Percentiles rank a stretch among this genome's conserved stretches.
Conservation (phyloP, 2,888 invertebrate genomes). For the Molorchus minor region DNA sequence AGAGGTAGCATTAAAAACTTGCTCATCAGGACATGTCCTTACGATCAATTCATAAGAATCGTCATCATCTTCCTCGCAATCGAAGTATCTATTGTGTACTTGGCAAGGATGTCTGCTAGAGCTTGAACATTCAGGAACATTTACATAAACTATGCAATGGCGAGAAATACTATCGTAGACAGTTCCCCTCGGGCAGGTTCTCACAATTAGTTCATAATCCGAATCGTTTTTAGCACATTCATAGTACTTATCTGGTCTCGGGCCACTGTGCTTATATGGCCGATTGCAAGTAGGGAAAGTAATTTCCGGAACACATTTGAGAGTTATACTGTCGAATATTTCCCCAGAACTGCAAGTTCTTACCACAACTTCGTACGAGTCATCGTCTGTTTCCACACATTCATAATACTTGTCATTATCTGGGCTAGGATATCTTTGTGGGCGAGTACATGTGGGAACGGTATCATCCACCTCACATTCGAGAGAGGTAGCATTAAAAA, state of each 20-base stretch:
- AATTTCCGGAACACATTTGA: background rate
- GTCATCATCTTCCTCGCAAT: slow-evolving; percentile 24
- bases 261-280: no score
- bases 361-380: background rate
- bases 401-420: slow-evolving; percentile 11
- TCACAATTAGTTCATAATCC: no score
- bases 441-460: no score
- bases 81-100: slow-evolving; percentile 9
- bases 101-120: slow-evolving; percentile 11
- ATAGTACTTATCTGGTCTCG: no score
- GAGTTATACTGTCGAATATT: background rate
- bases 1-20: slow-evolving; percentile 15
- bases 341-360: background rate
- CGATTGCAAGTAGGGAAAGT: no score
- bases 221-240: no score
- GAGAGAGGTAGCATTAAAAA: slow-evolving; percentile 8
- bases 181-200: no score
- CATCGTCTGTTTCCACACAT: background rate
- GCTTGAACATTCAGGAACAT: no score
- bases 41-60: slow-evolving; percentile 29
- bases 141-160: no score
- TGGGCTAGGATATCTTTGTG: no score
- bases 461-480: background rate
- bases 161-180: no score
- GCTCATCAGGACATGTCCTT: slow-evolving; percentile 28